Conservation (phyloP, 2,797 vertebrate genomes). For the Corythornis leucogaster region DNA sequence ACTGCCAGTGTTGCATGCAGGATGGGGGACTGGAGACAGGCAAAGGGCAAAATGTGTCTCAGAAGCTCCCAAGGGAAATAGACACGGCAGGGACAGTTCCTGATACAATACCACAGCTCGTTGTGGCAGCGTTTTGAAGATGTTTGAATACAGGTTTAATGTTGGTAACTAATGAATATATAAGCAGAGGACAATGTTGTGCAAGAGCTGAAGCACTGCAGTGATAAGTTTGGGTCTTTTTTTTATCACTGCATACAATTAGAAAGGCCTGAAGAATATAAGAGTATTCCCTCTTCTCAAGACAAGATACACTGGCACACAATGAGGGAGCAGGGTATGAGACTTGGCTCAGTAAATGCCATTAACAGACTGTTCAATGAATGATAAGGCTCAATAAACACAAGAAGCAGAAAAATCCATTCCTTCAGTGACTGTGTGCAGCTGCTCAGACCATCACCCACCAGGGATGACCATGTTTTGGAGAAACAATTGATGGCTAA, state of each 20-base stretch:
- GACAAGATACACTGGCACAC: neutral
- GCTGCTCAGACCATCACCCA: neutral
- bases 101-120: neutral
- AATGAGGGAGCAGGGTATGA: neutral
- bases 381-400: neutral
- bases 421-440: neutral
- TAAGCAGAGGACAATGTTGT: neutral
- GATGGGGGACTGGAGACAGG: neutral
- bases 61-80: neutral
- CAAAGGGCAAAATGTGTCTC: neutral
- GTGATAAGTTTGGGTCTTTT: neutral
- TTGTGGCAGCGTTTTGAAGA: neutral
- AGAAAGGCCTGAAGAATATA: neutral
- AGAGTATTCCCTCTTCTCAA: neutral
- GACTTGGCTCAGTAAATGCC: neutral
- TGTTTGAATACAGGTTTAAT: neutral
- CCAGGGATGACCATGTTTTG: neutral
- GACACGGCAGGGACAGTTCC: accelerated
- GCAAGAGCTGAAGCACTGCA: neutral
- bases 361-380: neutral
- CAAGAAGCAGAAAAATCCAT: neutral
- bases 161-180: neutral
- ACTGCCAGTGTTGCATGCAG: neutral
- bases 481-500: neutral
- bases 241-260: neutral